Base-by-base conservation (phyloP, 2,797 vertebrate species). In the Hemibagrus guttatus region DNA sequence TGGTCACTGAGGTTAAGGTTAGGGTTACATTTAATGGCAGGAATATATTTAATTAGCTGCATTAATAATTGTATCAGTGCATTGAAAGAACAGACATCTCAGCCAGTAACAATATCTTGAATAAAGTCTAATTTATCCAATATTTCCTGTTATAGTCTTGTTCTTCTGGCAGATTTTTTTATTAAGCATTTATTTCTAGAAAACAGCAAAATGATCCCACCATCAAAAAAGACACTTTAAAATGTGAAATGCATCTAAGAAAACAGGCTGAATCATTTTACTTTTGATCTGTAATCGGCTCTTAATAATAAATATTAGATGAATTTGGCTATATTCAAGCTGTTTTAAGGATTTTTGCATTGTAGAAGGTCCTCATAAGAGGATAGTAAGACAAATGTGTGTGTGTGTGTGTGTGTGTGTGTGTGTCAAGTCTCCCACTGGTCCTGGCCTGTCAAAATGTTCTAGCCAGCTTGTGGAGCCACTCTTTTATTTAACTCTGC, bases 401-500 rank as follows among this genome's bases (percentile, higher is more conserved):
- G 71, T 52, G 76, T 23, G 89, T 6, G 26, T 61, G 71, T 80
- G 87, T 74, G 76, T 80, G 63, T 58, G 72, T 64, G 89, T 75
- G 78, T 81, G 74, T 49, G 82, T 21, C 3, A 21, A 56, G 78
- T 83, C 85, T 87, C 85, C 88, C 87, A 76, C 76, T 86, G 88
- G 85, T 82, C 81, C 84, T 85, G 83, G 83, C 87, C 88, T 90
- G 87, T 90, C 88, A 89, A 84, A 88, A 84, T 82, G 86, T 84
- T 86, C 82, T 75, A 85, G 59, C 86, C 85, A 81, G 83, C 88
- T 66, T 59, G 21, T 28, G 59, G 35, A 61, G 21, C 58, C 35
- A n/a, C 23, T 87, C 80, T 88, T 68, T 89, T 90, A 90, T 87
- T 89, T 90, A 89, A 87, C 85, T 86, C 56, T 89, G 87, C 88